Evolutionary conservation across 2,113 vertebrate species (phyloP).

Genomic region (Cyprinodon variegatus): DNA sequence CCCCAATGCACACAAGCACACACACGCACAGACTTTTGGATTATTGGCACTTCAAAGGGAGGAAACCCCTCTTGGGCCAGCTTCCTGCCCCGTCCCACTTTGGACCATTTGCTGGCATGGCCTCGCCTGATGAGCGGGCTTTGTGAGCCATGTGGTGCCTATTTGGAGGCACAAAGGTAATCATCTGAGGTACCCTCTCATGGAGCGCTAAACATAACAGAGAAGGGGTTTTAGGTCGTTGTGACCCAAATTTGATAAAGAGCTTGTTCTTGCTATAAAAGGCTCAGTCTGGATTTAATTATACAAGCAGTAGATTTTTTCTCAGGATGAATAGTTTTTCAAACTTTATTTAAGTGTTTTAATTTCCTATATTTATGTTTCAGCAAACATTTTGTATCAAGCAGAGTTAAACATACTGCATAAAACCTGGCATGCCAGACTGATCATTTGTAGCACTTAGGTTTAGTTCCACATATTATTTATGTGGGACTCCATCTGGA

Average conservation of each 20-base stretch:
- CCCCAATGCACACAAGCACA: constrained; percentile 5
- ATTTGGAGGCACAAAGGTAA: constrained; percentile 57
- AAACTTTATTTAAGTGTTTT: background rate
- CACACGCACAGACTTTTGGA: constrained; percentile 23
- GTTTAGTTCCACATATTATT: too few species aligned
- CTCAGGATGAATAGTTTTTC: background rate
- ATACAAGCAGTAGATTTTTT: background rate
- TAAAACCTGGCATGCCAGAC: too few species aligned
- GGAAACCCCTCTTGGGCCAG: constrained; percentile 44
- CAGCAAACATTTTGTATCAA: background rate
- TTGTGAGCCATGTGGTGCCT: constrained; percentile 64
- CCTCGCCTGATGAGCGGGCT: constrained; percentile 36
- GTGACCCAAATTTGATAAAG: constrained; percentile 3
- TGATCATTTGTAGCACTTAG: too few species aligned
- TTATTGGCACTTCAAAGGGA: constrained; percentile 66
- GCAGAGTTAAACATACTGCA: background rate
- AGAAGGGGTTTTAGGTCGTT: background rate
- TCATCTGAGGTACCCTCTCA: constrained; percentile 29
- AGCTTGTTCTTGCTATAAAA: background rate
- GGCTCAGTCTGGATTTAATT: background rate
- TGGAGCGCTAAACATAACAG: constrained; percentile 28
- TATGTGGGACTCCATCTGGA: too few species aligned
- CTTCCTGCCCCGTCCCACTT: constrained; percentile 55
- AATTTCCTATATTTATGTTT: background rate
- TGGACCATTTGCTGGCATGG: constrained; percentile 65